Evolutionary conservation across 1,140 invertebrate genomes (phyloP), one percentile per base, ranked within the genome.

Genomic region (Cylas formicarius): DNA sequence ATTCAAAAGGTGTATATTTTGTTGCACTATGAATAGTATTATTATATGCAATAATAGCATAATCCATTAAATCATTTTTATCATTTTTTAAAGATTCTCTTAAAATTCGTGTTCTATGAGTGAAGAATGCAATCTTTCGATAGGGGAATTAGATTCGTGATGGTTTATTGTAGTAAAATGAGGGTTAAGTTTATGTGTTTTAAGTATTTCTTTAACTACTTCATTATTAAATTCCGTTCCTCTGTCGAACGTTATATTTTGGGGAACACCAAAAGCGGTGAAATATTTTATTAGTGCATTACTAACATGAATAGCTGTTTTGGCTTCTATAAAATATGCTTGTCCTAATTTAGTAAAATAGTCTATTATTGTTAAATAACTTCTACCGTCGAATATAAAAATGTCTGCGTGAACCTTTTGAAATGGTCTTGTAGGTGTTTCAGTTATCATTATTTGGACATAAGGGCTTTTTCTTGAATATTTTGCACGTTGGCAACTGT

Each of bases 81-180:
- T 41, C 34, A 19, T 21, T 17, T 8, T 7, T 18, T n/a, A 36
- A 28, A 17, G 22, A 34, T 35, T 36, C 41, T 34, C 52, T 45
- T 16, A 60, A 47, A n/a, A 61, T 52, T 38, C 56, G 49, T 60
- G 53, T 47, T 63, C 55, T n/a, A 50, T 53, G 7, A 56, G 13
- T 4, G 46, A 49, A 7, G 44, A 50, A 31, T 50, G 46, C 22
- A 55, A 53, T 10, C 47, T 39, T 53, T 62, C 58, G 13, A 63
- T 46, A 13, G 53, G 39, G 20, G 55, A 51, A 35, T 63, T 62
- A 9, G 58, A 65, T 40, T 62, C 55, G 0, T 48, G 58, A 23
- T 63, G 57, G 26, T 60, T 48, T 24, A 57, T 34, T 51, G 61
- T 48, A 55, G 55, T 65, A 39, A 58, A 63, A 34, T 63, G 58